These are phyloP conservation scores for Lamellibrachia luymesi DNA, from an alignment of 1,140 invertebrate genomes.

Conservation along the genomic window DNA sequence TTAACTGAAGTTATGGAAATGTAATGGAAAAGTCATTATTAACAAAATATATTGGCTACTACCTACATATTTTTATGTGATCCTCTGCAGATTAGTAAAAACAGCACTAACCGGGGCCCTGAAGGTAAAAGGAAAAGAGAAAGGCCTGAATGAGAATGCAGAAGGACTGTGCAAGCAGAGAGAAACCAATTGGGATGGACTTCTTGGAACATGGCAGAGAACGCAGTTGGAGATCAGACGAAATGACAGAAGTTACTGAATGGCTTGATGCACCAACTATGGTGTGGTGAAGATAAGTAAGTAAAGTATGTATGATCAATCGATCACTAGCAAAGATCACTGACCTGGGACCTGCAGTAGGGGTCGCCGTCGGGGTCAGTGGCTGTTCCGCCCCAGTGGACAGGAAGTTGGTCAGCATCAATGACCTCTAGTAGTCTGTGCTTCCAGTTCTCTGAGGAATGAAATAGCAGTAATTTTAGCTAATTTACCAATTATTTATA, in stretches of 20 bases:
- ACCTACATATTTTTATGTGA: not conserved
- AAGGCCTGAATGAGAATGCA: too few relatives aligned
- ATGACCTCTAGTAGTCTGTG: constrained; percentile 19
- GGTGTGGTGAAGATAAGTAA: too few relatives aligned
- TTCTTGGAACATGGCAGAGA: too few relatives aligned
- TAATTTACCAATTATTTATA: too few relatives aligned
- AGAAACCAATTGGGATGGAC: too few relatives aligned
- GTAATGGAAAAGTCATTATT: not conserved
- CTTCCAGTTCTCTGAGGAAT: constrained; percentile 19
- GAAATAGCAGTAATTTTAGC: not conserved
- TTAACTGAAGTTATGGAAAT: not conserved
- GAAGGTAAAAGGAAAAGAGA: too few relatives aligned
- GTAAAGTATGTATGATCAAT: not conserved
- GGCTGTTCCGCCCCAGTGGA: constrained; percentile 22
- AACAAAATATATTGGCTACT: not conserved
- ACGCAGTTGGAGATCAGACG: too few relatives aligned
- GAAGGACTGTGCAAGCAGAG: too few relatives aligned
- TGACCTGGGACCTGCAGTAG: constrained; percentile 17
- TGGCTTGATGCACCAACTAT: too few relatives aligned
- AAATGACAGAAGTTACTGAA: too few relatives aligned
- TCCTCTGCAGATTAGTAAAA: too few relatives aligned
- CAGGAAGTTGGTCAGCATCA: constrained; percentile 18
- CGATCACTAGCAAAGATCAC: not conserved
- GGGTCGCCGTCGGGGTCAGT: constrained; percentile 17
- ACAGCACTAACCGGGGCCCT: too few relatives aligned